These are phyloP conservation scores for Mermis nigrescens DNA, from an alignment of 2,888 invertebrate species.

Conservation along the genomic window DNA sequence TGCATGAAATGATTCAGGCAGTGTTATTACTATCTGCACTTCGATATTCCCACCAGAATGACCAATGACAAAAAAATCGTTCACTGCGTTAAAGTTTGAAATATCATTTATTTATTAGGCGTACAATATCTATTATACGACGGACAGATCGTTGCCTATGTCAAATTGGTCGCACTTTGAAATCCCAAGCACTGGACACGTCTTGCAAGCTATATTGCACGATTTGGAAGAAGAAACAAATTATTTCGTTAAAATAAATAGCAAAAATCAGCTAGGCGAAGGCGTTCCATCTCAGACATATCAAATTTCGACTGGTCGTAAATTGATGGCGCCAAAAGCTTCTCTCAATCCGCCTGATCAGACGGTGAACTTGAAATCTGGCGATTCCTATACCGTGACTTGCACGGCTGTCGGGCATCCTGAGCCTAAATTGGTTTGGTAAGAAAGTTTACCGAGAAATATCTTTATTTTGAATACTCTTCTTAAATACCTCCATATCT, in stretches of 20 bases:
- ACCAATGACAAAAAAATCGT: too few relatives aligned
- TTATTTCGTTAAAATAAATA: background rate
- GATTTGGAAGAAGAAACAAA: background rate
- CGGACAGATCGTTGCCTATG: background rate
- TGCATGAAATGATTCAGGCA: too few relatives aligned
- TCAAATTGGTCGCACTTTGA: background rate
- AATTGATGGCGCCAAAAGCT: background rate
- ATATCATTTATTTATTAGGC: background rate
- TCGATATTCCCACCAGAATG: too few relatives aligned
- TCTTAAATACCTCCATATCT: too few relatives aligned
- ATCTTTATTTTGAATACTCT: too few relatives aligned
- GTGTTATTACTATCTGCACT: too few relatives aligned
- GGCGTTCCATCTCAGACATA: background rate
- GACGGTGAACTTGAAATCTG: background rate
- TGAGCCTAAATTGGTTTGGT: background rate
- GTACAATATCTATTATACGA: background rate
- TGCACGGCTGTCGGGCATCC: background rate
- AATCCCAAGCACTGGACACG: background rate
- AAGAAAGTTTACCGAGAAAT: too few relatives aligned
- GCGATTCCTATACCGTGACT: background rate
- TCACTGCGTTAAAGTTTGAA: too few relatives aligned
- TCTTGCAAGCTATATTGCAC: background rate
- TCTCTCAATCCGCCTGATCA: background rate
- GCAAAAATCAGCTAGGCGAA: background rate
- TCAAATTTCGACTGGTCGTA: background rate